Evolutionary conservation across 2,888 invertebrate species (phyloP).

Genomic region (Lathronympha strigana): DNA sequence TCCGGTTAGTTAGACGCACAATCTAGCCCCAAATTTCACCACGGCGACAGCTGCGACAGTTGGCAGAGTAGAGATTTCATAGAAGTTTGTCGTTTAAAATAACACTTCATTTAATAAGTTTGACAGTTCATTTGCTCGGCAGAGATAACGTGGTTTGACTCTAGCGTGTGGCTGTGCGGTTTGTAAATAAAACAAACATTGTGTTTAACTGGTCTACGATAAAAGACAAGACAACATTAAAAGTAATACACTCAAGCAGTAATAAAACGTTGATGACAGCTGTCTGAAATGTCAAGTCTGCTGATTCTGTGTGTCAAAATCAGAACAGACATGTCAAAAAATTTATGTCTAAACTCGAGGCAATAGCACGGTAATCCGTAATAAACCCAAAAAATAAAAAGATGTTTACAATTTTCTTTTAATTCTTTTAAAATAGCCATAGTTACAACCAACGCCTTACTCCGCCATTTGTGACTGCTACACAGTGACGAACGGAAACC

Average conservation of each 20-base stretch:
- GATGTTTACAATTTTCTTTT: not conserved
- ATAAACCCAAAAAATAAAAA: conserved; percentile 20
- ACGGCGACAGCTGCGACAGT: no score
- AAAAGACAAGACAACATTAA: no score
- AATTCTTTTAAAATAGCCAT: not conserved
- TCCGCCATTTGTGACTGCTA: not conserved
- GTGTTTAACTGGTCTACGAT: no score
- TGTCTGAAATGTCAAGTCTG: conserved; percentile 22
- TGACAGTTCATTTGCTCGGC: no score
- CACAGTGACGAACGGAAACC: conserved; percentile 5
- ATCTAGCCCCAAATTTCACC: no score
- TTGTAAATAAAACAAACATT: no score
- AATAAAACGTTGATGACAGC: conserved; percentile 35
- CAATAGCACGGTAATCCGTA: conserved; percentile 6
- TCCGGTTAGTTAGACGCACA: no score
- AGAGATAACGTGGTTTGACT: no score
- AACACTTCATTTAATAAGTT: no score
- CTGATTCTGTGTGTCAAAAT: not conserved
- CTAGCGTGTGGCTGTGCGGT: no score
- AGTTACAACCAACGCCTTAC: not conserved
- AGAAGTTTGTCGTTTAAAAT: no score
- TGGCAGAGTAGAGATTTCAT: no score
- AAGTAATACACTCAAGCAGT: conserved; percentile 4
- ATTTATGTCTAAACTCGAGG: conserved; percentile 13
- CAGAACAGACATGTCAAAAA: conserved; percentile 7